These are phyloP conservation scores for Troides oblongomaculatus DNA, from an alignment of 2,888 invertebrate species.

Conservation along the genomic window DNA sequence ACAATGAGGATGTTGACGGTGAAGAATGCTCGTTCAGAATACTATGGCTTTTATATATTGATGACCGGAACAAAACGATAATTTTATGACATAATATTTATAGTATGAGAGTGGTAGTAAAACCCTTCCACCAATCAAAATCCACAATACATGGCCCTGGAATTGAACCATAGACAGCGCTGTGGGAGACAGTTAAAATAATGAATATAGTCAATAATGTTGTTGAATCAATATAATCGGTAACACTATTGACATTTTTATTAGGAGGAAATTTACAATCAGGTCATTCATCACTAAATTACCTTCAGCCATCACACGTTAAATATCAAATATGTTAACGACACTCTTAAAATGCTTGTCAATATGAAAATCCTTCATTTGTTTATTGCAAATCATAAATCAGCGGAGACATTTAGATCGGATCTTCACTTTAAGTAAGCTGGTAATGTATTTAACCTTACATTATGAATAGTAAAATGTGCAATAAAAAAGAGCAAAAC, in stretches of 20 bases:
- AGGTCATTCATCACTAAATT: conserved; percentile 1
- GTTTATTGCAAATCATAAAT: conserved; percentile 12
- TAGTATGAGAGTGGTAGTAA: too few species aligned
- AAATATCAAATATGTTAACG: background rate
- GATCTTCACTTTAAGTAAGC: background rate
- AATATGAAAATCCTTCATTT: conserved; percentile 2
- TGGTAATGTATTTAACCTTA: conserved; percentile 14
- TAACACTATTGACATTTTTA: background rate
- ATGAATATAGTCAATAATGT: too few species aligned
- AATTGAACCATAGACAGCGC: too few species aligned
- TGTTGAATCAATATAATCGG: background rate
- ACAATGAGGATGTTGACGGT: too few species aligned
- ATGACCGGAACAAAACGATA: too few species aligned
- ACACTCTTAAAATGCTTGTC: background rate
- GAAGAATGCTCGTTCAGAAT: too few species aligned
- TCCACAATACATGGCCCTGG: too few species aligned
- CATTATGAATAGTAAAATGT: conserved; percentile 17
- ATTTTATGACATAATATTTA: too few species aligned
- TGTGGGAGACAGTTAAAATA: too few species aligned
- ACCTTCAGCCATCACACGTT: background rate
- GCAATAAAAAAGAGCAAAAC: conserved; percentile 16
- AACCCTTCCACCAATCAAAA: too few species aligned
- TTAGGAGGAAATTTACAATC: background rate
- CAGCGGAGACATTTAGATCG: conserved; percentile 11
- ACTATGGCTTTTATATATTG: too few species aligned